Evolutionary conservation across 1,140 invertebrate species (phyloP).

Genomic region (Formica selysi): DNA sequence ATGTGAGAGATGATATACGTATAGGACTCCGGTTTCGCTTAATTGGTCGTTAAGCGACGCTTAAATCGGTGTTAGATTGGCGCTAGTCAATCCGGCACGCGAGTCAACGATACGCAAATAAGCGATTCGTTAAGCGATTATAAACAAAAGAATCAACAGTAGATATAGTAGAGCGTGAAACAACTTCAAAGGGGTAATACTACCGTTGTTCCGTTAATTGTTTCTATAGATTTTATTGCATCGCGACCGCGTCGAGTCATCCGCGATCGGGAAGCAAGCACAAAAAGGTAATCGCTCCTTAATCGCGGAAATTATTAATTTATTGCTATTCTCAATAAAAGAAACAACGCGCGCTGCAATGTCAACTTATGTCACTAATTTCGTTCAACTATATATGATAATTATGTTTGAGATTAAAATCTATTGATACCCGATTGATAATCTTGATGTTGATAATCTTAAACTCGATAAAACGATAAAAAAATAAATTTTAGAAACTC

Average conservation of each 20-base stretch:
- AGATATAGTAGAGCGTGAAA: constrained; percentile 75
- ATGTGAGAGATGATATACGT: constrained; percentile 22
- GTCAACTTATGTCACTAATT: constrained; percentile 9
- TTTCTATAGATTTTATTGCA: constrained; percentile 86
- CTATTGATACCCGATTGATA: not conserved
- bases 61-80: constrained; percentile 56
- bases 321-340: not conserved
- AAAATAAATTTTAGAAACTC: not conserved
- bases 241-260: constrained; percentile 82
- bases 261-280: constrained; percentile 53
- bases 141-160: constrained; percentile 68
- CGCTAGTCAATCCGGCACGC: constrained; percentile 30
- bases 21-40: constrained; percentile 47
- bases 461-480: not conserved
- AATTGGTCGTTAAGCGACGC: constrained; percentile 38
- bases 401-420: not conserved
- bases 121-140: constrained; percentile 65
- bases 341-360: constrained; percentile 36
- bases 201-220: constrained; percentile 85
- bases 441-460: not conserved
- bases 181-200: constrained; percentile 82
- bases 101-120: constrained; percentile 33
- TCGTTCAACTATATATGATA: not conserved
- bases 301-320: constrained; percentile 10
- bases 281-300: constrained; percentile 47